Conservation (phyloP, 2,888 invertebrate genomes). For the Andrena trimmerana region DNA sequence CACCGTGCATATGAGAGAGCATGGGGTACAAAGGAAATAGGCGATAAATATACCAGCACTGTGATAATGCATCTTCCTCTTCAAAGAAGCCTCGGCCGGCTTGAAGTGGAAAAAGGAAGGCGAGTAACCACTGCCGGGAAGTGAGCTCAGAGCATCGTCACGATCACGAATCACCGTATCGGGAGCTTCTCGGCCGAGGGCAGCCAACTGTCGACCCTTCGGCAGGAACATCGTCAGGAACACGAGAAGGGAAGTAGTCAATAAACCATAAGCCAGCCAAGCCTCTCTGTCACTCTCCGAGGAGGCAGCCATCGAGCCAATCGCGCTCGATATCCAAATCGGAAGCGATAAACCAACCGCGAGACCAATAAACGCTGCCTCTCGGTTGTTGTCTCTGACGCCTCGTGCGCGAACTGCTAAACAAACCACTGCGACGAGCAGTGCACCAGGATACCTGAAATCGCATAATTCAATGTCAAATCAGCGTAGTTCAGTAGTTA, state of each 20-base stretch:
- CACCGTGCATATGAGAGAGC: no score
- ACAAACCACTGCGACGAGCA: conserved; percentile 94
- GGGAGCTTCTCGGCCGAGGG: conserved; percentile 94
- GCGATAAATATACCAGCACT: conserved; percentile 77
- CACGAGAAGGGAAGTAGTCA: conserved; percentile 93
- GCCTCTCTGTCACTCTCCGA: conserved; percentile 93
- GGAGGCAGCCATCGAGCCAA: conserved; percentile 83
- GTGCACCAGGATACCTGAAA: conserved; percentile 90
- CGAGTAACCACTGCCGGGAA: conserved; percentile 94
- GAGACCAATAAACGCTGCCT: conserved; percentile 96
- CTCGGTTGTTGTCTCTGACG: conserved; percentile 96
- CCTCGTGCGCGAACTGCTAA: conserved; percentile 94
- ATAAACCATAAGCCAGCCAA: conserved; percentile 95
- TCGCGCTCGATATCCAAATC: conserved; percentile 94
- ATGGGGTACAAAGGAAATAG: not conserved
- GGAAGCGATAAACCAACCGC: conserved; percentile 95
- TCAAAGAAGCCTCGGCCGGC: conserved; percentile 92
- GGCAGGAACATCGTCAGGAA: conserved; percentile 98
- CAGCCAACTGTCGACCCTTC: conserved; percentile 95
- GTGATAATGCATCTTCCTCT: conserved; percentile 86
- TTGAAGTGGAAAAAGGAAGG: conserved; percentile 97
- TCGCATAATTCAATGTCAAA: not conserved
- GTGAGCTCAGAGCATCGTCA: conserved; percentile 93
- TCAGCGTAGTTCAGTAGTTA: not conserved
- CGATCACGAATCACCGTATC: conserved; percentile 88